These are phyloP conservation scores for Drosophila siamana DNA, from an alignment of 2,888 invertebrate genomes.

Conservation along the genomic window DNA sequence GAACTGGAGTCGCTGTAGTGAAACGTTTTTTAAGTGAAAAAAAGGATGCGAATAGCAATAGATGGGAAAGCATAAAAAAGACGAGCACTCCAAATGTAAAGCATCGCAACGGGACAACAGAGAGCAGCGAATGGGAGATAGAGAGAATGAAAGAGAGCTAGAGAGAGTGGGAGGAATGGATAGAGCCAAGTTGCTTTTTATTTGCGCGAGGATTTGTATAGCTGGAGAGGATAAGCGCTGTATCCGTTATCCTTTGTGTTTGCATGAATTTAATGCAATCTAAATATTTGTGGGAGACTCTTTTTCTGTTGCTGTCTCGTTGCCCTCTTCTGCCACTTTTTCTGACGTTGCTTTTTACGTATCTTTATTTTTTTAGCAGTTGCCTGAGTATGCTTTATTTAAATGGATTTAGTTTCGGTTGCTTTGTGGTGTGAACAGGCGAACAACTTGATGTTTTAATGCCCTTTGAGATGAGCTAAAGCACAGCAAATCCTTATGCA, in stretches of 20 bases:
- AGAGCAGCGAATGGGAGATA: neutral
- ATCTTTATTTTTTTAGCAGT: slow-evolving; percentile 28
- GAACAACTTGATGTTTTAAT: slow-evolving; percentile 51
- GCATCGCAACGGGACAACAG: slow-evolving; percentile 15
- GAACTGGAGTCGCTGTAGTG: slow-evolving; percentile 46
- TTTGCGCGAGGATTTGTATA: slow-evolving; percentile 77
- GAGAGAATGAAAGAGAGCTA: neutral
- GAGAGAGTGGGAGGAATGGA: neutral
- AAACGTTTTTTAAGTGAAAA: slow-evolving; percentile 76
- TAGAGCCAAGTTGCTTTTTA: slow-evolving; percentile 51
- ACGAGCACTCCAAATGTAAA: slow-evolving; percentile 49
- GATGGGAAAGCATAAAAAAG: slow-evolving; percentile 43
- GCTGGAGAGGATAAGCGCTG: slow-evolving; percentile 79
- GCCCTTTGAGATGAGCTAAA: slow-evolving; percentile 22
- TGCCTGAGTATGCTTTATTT: slow-evolving; percentile 50
- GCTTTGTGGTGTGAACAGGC: slow-evolving; percentile 43
- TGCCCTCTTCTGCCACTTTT: neutral
- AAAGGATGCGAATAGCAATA: slow-evolving; percentile 66
- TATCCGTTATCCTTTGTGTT: slow-evolving; percentile 80
- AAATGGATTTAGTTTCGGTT: slow-evolving; percentile 53
- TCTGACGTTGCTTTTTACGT: slow-evolving; percentile 1
- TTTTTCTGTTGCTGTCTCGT: neutral
- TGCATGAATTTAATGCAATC: slow-evolving; percentile 82
- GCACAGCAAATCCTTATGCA: slow-evolving; percentile 14
- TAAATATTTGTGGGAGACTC: slow-evolving; percentile 73